Base-by-base conservation (phyloP, 2,888 invertebrate genomes). In the Sylvicola fuscatus region DNA sequence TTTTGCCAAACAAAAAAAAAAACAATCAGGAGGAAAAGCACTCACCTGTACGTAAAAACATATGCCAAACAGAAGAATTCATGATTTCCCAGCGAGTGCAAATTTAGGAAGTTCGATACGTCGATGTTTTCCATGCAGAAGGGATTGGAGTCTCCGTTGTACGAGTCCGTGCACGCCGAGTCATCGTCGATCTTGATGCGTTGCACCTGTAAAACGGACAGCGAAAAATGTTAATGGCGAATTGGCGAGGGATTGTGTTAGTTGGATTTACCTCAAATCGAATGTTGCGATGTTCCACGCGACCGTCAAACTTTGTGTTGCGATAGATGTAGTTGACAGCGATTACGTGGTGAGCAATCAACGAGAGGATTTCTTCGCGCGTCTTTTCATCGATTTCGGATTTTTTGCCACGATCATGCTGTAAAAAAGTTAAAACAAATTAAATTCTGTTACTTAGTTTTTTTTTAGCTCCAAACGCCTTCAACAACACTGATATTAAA, bases 51-150 rank as follows among this genome's bases (percentile, higher is more conserved):
- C 1, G 98, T 98, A 62, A 99, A 95, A 41, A 98, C 90, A 57
- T 97, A 99, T n/a, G 98, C 97, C 42, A 99, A 70, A 55, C 98
- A 99, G 63, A 97, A 99, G 58, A 87, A 87, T 50, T 95, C 87
- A 57, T 98, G 98, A 63, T 98, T 90, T 38, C 84, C 82, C 43
- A 95, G 66, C 10, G 97, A 97, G 60, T 98, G 97, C 32, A 97
- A 70, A 62, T 98, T 98, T 39, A 98, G 68, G 62, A 95, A 98
- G 64, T 98, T 98, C 48, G 92, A 93, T 41, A 98, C 98, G 58
- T 99, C 98, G 50, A 98, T 93, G 60, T 97, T 95, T 52, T 86
- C 84, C 60, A 83, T 70, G 56, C 95, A 97, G 60, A 92, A 97
- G 43, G 81, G 82, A 61, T 86, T 86, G 44, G 71, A 67, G 41